Evolutionary conservation across 2,888 invertebrate species (phyloP), one percentile per base, ranked within the genome.

Genomic region (Loripinus fragilis): DNA sequence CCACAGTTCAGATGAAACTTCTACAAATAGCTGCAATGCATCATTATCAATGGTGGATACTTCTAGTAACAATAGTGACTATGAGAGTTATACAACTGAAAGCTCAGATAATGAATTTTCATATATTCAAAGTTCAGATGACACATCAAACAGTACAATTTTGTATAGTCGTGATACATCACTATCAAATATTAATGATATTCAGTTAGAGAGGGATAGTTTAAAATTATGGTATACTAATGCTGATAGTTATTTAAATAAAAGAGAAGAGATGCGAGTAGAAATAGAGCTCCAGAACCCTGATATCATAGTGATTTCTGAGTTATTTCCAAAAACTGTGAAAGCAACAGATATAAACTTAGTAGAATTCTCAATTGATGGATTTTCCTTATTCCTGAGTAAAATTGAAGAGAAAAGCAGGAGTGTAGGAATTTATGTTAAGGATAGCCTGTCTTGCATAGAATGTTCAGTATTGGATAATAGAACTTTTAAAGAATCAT

Each of bases 201-300:
- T 48, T 8, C 55, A 55, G 23, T 2, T 7, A 2, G 5, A 25
- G 7, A 23, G 25, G 23, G 55, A 55, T 25, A 28, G 55, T 5
- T 25, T 65, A 23, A 65, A 67, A 42, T 12, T 67, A 5, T 67
- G 42, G 38, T 67, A 67, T 28, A 48, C 35, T 30, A 69, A 69
- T 48, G 69, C 69, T 5, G 69, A 69, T 25, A 48, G 69, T 20
- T 48, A 48, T 28, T 30, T 69, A n/a, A 69, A 69, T 35, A 69
- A 69, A 20, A 28, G 45, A 48, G 42, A 69, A 20, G 69, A 65
- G 20, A 38, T 67, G 42, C 10, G 17, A 23, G 67, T 23, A 8
- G 28, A 42, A 25, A 42, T 42, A 17, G 67, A 38, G 12, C n/a
- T 38, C 1, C 3, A 42, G 1, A 41, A 25, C 17, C 67, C 67